Evolutionary conservation across 2,113 vertebrate genomes (phyloP).

Genomic region (Aegotheles bennettii): DNA sequence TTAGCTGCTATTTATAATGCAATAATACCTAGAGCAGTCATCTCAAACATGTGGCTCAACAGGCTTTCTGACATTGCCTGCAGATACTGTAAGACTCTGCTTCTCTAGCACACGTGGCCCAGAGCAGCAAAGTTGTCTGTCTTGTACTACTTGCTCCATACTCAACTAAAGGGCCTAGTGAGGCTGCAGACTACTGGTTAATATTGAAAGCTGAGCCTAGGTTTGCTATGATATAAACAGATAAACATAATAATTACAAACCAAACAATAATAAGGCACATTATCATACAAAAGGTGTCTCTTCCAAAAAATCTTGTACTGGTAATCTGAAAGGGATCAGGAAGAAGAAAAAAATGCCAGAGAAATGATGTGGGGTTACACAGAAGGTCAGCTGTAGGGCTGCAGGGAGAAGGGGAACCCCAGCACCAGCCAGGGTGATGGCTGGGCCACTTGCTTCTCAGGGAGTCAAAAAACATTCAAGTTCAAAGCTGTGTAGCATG

Average conservation of each 20-base stretch:
- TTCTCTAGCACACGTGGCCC: neutral
- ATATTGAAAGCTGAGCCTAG: neutral
- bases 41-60: conserved; percentile 39
- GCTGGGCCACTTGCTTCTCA: neutral
- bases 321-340: neutral
- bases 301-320: neutral
- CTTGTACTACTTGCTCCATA: neutral
- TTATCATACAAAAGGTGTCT: neutral
- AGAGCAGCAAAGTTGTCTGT: neutral
- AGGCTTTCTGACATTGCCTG: conserved; percentile 6
- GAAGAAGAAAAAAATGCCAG: neutral
- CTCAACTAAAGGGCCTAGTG: neutral
- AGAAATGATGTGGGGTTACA: neutral
- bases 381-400: neutral
- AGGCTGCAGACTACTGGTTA: neutral
- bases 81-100: neutral
- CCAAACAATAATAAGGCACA: neutral
- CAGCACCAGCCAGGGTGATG: neutral
- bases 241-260: neutral
- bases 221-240: neutral
- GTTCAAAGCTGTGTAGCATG: neutral
- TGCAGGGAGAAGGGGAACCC: neutral
- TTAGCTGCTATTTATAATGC: conserved; percentile 58
- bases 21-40: conserved; percentile 23
- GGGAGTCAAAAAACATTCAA: neutral